These are phyloP conservation scores for Dolichallabes microphthalmus DNA, from an alignment of 2,113 vertebrate species.

Conservation along the genomic window DNA sequence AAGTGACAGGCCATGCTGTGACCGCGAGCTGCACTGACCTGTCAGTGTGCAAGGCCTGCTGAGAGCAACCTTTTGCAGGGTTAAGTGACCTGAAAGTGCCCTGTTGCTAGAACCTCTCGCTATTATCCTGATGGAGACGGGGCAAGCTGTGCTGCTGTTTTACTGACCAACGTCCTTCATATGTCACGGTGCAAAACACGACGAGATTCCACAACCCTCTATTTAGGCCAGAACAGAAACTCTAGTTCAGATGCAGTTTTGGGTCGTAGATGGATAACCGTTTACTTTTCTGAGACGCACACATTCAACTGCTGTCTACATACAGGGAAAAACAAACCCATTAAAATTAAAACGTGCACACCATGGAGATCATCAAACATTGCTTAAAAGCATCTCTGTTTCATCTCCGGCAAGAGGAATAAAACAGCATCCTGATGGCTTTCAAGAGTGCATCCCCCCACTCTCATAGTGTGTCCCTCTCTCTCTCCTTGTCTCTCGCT, in stretches of 20 bases:
- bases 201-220: background rate
- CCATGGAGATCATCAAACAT: conserved; percentile 20
- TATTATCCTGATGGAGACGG: conserved; percentile 13
- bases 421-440: conserved; percentile 49
- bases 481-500: background rate
- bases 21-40: conserved; percentile 36
- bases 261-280: background rate
- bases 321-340: background rate
- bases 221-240: background rate
- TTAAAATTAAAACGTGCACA: background rate
- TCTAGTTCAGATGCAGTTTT: background rate
- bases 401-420: conserved; percentile 41
- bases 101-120: conserved; percentile 36
- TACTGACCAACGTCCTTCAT: conserved; percentile 12
- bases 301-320: background rate
- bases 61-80: conserved; percentile 49
- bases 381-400: conserved; percentile 44
- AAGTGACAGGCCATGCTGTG: conserved; percentile 47
- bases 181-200: background rate
- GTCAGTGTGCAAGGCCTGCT: conserved; percentile 36
- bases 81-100: conserved; percentile 48
- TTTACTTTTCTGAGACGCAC: background rate
- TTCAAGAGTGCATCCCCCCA: conserved; percentile 41
- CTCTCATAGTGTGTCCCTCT: background rate
- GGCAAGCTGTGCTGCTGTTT: conserved; percentile 15